phyloP scores from a whole-genome alignment of 92 coral and sea anemone genomes.

The Plumapathes pennacea region DNA sequence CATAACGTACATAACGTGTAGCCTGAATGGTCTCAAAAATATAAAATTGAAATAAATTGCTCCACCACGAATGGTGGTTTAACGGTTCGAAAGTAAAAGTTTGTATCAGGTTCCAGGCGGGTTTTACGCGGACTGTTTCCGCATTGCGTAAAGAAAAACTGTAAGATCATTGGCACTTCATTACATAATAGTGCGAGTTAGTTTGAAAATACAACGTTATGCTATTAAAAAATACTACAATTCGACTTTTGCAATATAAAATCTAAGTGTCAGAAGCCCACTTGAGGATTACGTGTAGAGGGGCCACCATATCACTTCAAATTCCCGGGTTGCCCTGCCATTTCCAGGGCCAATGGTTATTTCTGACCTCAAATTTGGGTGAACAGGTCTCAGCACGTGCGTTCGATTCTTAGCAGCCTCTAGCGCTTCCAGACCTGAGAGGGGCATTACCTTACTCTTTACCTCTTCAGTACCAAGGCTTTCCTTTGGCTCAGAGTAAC shows the following conservation, averaged over 20 bases:
- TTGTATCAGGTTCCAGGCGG: too few species aligned
- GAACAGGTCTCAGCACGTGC: not conserved
- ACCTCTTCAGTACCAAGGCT: slow-evolving; percentile 31
- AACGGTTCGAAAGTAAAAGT: too few species aligned
- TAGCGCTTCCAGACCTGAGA: slow-evolving; percentile 47
- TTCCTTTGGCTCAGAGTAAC: slow-evolving; percentile 3
- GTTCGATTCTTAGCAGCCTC: slow-evolving; percentile 40
- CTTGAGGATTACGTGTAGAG: slow-evolving; percentile 22
- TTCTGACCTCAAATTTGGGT: slow-evolving; percentile 19
- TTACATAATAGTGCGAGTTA: too few species aligned
- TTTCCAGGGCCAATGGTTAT: slow-evolving; percentile 19
- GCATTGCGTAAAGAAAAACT: too few species aligned
- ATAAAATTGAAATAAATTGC: too few species aligned
- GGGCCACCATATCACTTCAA: slow-evolving; percentile 55
- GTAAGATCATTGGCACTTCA: too few species aligned
- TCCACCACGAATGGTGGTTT: too few species aligned
- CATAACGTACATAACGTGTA: too few species aligned
- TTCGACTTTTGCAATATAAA: slow-evolving; percentile 44
- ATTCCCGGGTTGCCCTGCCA: slow-evolving; percentile 51
- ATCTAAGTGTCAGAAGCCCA: slow-evolving; percentile 38
- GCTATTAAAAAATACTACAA: slow-evolving; percentile 2
- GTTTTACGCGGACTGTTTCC: too few species aligned
- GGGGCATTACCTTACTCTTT: slow-evolving; percentile 1
- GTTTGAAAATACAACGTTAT: too few species aligned
- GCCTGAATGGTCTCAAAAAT: too few species aligned